Conservation (phyloP, 2,113 vertebrate species). For the Brachyistius frenatus region DNA sequence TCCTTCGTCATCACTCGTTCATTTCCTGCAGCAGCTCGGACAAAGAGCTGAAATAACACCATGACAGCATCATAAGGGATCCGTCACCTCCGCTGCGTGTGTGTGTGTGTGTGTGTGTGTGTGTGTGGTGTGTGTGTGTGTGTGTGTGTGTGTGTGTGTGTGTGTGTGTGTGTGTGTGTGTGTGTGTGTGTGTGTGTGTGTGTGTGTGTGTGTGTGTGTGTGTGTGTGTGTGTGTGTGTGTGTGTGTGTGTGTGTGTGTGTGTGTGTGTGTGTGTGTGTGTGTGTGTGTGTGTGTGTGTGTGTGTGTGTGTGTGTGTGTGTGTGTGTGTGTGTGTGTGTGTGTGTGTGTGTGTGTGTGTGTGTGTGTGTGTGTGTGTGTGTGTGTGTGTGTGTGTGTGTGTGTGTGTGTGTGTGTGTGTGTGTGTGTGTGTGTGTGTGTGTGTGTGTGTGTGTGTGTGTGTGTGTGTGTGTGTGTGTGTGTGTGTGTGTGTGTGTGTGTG, state of each 20-base stretch:
- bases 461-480: neutral
- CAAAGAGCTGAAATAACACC: constrained; percentile 22
- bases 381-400: neutral
- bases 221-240: neutral
- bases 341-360: constrained; percentile 6
- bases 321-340: neutral
- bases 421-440: neutral
- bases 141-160: constrained; percentile 6
- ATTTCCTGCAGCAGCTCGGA: constrained; percentile 52
- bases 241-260: constrained; percentile 6
- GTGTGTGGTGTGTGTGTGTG: neutral
- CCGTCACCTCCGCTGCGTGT: neutral
- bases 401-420: neutral
- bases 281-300: neutral
- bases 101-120: neutral
- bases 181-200: neutral
- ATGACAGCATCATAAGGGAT: neutral
- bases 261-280: neutral
- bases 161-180: neutral
- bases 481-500: neutral
- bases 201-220: neutral
- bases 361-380: neutral
- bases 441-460: neutral
- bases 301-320: neutral
- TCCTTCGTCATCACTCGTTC: constrained; percentile 37